Percentiles rank a stretch among this genome's conserved stretches.
Evolutionary conservation across 1,140 invertebrate species (phyloP).

Genomic region (Acyrthosiphon pisum): DNA sequence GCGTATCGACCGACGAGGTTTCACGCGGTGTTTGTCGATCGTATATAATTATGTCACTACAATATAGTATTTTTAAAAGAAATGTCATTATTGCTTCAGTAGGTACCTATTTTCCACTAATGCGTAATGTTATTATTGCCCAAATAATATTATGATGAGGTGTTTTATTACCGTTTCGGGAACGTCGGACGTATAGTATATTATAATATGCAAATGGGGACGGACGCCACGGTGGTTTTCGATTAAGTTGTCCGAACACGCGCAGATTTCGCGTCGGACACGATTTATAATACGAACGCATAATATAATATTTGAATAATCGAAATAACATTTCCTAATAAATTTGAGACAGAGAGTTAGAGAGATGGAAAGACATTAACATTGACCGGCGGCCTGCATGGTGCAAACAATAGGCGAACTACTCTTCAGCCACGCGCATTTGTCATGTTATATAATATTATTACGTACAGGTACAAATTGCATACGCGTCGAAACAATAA

Average conservation of each 20-base stretch:
- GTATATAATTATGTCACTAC: not conserved
- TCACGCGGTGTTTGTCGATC: not conserved
- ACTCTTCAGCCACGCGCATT: not conserved
- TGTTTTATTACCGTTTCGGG: not conserved
- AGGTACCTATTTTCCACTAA: not conserved
- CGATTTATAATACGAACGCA: not conserved
- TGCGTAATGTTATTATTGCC: not conserved
- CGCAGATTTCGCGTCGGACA: not conserved
- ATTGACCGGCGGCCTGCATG: not conserved
- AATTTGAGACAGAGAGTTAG: not conserved
- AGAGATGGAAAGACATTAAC: not conserved
- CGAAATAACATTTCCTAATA: not conserved
- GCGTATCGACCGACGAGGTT: not conserved
- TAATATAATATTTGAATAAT: not conserved
- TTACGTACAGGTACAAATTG: not conserved
- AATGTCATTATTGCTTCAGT: not conserved
- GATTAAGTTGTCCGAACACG: not conserved
- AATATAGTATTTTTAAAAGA: not conserved
- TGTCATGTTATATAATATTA: not conserved
- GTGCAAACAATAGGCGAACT: not conserved
- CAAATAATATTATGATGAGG: not conserved
- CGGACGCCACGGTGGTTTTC: not conserved
- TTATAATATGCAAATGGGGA: not conserved
- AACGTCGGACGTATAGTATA: not conserved
- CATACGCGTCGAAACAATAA: not conserved